Conservation (phyloP, 2,797 vertebrate species). For the Manis pentadactyla region DNA sequence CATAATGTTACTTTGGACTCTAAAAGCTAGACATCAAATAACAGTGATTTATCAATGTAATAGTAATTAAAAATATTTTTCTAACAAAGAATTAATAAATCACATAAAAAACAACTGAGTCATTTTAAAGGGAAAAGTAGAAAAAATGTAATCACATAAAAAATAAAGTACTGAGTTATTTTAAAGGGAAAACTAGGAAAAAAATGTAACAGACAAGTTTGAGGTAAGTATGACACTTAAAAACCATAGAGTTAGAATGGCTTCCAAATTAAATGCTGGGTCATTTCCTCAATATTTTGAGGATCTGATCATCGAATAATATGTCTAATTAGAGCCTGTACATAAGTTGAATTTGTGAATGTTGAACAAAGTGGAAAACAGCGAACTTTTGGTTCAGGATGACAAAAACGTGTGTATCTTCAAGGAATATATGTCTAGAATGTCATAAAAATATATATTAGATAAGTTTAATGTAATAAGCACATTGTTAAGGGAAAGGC, state of each 20-base stretch:
- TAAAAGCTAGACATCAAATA: background rate
- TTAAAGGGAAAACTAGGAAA: background rate
- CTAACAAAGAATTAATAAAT: background rate
- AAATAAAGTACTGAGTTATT: background rate
- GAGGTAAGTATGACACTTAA: background rate
- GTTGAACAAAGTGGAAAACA: background rate
- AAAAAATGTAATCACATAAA: background rate
- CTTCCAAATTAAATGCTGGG: background rate
- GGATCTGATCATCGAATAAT: background rate
- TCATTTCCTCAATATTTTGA: background rate
- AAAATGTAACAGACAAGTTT: background rate
- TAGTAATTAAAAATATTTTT: background rate
- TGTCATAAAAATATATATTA: background rate
- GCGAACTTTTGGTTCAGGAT: background rate
- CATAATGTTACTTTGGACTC: background rate
- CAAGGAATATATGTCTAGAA: background rate
- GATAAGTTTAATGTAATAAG: background rate
- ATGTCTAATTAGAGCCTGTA: background rate
- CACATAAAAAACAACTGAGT: background rate
- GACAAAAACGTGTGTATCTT: background rate
- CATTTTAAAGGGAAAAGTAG: background rate
- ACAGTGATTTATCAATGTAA: background rate
- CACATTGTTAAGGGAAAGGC: background rate
- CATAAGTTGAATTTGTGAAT: background rate
- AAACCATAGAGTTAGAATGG: background rate